Percentiles rank a stretch among this genome's conserved stretches.
phyloP scores from a whole-genome alignment of 2,888 invertebrate species.

The Diogma glabrata region DNA sequence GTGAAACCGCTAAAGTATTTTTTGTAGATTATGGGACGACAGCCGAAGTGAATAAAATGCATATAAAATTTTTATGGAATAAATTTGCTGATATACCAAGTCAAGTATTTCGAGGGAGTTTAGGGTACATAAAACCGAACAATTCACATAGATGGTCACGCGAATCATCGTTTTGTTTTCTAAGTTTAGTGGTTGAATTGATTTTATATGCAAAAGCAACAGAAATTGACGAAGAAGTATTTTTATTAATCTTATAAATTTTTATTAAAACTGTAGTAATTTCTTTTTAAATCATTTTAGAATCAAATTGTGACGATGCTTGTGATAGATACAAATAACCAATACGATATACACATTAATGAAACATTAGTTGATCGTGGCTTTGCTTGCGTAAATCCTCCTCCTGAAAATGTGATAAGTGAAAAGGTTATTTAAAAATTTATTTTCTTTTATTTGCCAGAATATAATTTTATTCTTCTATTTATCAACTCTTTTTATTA shows the following conservation, averaged over 20 bases:
- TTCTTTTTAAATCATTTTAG: conserved; percentile 19
- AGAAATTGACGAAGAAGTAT: conserved; percentile 21
- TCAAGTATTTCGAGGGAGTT: conserved; percentile 25
- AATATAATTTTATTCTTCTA: too few relatives aligned
- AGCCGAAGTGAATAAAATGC: conserved; percentile 20
- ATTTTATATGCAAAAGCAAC: conserved; percentile 26
- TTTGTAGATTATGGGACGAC: conserved; percentile 29
- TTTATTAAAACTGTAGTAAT: neutral
- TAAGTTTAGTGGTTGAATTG: conserved; percentile 21
- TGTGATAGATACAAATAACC: conserved; percentile 25
- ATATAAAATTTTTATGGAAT: conserved; percentile 25
- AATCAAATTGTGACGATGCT: conserved; percentile 23
- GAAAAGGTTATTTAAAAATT: too few relatives aligned
- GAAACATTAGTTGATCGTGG: conserved; percentile 20
- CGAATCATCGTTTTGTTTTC: conserved; percentile 22
- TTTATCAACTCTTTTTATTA: too few relatives aligned
- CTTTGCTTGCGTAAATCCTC: too few relatives aligned
- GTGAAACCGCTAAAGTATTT: conserved; percentile 25
- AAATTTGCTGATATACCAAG: conserved; percentile 25
- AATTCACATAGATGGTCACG: conserved; percentile 23
- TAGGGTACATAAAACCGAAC: conserved; percentile 26
- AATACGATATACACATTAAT: conserved; percentile 22
- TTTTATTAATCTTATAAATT: conserved; percentile 1
- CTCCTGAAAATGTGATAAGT: too few relatives aligned
- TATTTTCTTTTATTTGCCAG: too few relatives aligned